These are phyloP conservation scores for Tachysurus vachellii DNA, from an alignment of 2,113 vertebrate genomes.

Conservation along the genomic window DNA sequence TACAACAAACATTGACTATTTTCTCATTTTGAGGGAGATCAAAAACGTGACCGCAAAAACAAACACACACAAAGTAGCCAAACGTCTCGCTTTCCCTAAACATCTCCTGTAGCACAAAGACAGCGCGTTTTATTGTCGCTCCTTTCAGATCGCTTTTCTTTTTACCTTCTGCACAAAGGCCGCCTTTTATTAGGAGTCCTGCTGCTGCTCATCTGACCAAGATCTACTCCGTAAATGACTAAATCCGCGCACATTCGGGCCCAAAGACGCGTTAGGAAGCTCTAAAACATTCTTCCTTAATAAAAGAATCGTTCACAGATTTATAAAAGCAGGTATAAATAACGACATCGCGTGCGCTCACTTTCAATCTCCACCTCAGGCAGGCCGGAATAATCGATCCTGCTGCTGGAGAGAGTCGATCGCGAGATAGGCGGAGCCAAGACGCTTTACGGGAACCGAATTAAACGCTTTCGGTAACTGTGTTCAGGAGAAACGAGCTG, in stretches of 20 bases:
- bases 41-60: slow-evolving; percentile 14
- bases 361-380: slow-evolving; percentile 67
- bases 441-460: neutral
- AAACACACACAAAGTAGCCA: neutral
- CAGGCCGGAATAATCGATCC: slow-evolving; percentile 74
- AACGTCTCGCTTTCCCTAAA: neutral
- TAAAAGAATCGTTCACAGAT: slow-evolving; percentile 1
- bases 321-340: neutral
- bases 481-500: too few relatives aligned
- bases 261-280: neutral
- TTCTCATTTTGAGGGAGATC: neutral
- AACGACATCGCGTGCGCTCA: slow-evolving; percentile 53
- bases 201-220: neutral
- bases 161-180: slow-evolving; percentile 34
- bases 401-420: neutral
- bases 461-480: neutral
- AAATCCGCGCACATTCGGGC: neutral
- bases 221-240: neutral
- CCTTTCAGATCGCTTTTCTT: too few relatives aligned
- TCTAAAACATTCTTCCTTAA: neutral
- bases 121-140: neutral
- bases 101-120: neutral
- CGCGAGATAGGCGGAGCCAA: neutral
- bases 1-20: neutral
- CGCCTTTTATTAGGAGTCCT: neutral